Percentiles rank a stretch among this genome's conserved stretches.
Evolutionary conservation across 2,797 vertebrate species (phyloP).

Genomic region (Coregonus ussuriensis): DNA sequence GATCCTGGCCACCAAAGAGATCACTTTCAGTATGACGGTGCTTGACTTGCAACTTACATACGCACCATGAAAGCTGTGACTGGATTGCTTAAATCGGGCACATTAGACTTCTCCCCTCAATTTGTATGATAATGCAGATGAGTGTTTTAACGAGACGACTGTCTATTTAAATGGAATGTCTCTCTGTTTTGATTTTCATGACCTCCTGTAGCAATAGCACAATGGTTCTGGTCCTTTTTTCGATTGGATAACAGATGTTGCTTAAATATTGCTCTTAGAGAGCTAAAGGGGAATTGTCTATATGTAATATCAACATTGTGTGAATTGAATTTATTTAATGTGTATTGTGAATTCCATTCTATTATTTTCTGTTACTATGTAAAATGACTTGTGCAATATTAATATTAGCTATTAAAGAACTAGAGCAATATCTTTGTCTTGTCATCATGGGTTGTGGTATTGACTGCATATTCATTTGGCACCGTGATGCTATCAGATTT

Average conservation of each 20-base stretch:
- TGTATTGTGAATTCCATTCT: background rate
- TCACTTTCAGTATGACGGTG: slow-evolving; percentile 51
- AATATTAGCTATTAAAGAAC: background rate
- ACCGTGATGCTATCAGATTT: slow-evolving; percentile 44
- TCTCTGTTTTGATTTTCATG: slow-evolving; percentile 28
- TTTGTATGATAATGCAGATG: slow-evolving; percentile 59
- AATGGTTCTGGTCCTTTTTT: background rate
- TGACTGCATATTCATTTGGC: slow-evolving; percentile 40
- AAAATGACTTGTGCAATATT: background rate
- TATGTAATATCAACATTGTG: background rate
- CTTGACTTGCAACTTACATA: slow-evolving; percentile 59
- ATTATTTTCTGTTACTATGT: slow-evolving; percentile 2
- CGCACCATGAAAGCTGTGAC: slow-evolving; percentile 48
- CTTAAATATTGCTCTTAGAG: background rate
- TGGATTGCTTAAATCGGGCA: slow-evolving; percentile 53
- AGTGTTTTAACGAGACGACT: slow-evolving; percentile 37
- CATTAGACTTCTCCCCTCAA: slow-evolving; percentile 58
- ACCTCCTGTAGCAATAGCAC: slow-evolving; percentile 11
- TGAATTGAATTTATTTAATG: background rate
- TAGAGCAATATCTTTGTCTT: background rate
- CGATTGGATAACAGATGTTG: background rate
- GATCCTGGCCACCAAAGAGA: slow-evolving; percentile 35
- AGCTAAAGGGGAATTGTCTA: background rate
- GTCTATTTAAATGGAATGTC: slow-evolving; percentile 52
- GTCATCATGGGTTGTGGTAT: background rate